Percentiles rank a stretch among this genome's conserved stretches.
Evolutionary conservation across 92 coral and sea anemone genomes (phyloP).

Genomic region (Palythoa heliodiscus): DNA sequence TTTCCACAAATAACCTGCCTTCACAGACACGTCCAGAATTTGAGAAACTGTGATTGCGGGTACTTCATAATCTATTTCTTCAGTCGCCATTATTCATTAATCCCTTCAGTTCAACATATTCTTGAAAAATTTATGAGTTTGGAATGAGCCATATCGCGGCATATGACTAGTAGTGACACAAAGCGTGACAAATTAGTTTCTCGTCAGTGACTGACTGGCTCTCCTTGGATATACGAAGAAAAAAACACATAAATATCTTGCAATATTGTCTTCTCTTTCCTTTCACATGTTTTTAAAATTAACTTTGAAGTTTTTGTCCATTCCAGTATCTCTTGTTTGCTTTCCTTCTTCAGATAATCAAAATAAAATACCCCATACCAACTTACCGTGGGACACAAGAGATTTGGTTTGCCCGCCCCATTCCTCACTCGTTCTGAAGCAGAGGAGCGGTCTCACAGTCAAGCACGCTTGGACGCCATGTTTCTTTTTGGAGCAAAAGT

Average conservation of each 20-base stretch:
- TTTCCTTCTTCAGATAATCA: neutral
- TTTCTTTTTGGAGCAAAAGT: conserved; percentile 27
- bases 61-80: conserved; percentile 3
- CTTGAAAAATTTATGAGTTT: neutral
- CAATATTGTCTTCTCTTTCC: neutral
- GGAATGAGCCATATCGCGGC: neutral
- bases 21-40: conserved; percentile 48
- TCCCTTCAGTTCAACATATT: neutral
- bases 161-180: neutral
- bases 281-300: neutral
- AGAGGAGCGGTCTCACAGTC: conserved; percentile 16
- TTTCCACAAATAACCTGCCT: conserved; percentile 78
- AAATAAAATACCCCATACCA: neutral
- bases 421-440: neutral
- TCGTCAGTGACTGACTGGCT: neutral
- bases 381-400: neutral
- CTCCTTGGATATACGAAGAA: neutral
- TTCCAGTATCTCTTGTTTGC: neutral
- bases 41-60: conserved; percentile 40
- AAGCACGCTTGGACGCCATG: conserved; percentile 33
- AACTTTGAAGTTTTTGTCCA: neutral
- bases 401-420: neutral
- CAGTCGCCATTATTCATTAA: conserved; percentile 17
- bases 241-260: neutral
- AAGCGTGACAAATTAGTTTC: neutral